Percentiles rank a stretch among this genome's conserved stretches.
Conservation (phyloP, 2,797 vertebrate species). For the Erethizon dorsatum region DNA sequence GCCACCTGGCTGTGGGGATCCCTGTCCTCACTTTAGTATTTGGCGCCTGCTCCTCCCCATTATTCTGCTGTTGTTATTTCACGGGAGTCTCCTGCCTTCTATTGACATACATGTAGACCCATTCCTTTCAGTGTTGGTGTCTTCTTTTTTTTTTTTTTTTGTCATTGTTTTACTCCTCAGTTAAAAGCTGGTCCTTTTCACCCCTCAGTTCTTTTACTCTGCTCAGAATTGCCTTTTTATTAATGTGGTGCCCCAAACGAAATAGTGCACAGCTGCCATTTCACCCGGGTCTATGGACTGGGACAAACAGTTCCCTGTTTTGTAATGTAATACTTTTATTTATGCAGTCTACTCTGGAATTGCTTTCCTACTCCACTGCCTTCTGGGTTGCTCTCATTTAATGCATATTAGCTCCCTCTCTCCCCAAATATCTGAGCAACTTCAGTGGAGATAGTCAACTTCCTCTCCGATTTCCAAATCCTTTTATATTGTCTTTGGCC, state of each 20-base stretch:
- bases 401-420: accelerated
- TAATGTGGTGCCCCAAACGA: conserved; percentile 72
- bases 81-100: neutral
- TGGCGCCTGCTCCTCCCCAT: neutral
- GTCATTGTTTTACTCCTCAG: neutral
- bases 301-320: conserved; percentile 58
- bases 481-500: conserved; percentile 61
- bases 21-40: neutral
- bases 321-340: neutral
- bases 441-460: neutral
- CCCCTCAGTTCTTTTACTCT: conserved; percentile 43
- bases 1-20: neutral
- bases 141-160: neutral
- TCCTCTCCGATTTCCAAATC: conserved; percentile 50
- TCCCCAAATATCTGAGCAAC: neutral
- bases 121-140: neutral
- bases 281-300: conserved; percentile 45
- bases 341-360: neutral
- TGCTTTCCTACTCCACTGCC: conserved; percentile 45
- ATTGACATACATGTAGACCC: neutral
- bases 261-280: conserved; percentile 63
- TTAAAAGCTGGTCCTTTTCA: conserved; percentile 47
- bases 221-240: conserved; percentile 67
- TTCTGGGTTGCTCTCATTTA: conserved; percentile 56
- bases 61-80: neutral